Evolutionary conservation across 2,888 invertebrate genomes (phyloP).

Genomic region (Odontocolon sp.): DNA sequence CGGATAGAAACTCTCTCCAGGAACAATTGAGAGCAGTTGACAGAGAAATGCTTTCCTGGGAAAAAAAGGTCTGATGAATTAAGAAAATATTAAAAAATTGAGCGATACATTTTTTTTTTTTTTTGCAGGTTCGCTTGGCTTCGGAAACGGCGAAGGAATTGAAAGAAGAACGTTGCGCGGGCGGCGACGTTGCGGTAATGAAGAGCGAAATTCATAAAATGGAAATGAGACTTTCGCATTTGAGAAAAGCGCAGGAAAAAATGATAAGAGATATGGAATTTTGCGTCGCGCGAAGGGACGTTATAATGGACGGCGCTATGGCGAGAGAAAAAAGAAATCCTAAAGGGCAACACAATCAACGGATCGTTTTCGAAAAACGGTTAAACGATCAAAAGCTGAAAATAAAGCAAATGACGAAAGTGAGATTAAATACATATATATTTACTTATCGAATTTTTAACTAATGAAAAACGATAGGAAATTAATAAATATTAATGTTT

Average conservation of each 20-base stretch:
- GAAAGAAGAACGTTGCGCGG: conserved; percentile 84
- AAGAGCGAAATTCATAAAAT: conserved; percentile 91
- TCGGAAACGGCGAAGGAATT: conserved; percentile 87
- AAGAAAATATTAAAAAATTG: neutral
- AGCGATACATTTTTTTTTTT: neutral
- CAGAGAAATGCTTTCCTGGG: conserved; percentile 90
- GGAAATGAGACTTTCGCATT: conserved; percentile 85
- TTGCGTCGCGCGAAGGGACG: conserved; percentile 85
- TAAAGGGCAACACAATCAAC: conserved; percentile 81
- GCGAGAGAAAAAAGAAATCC: conserved; percentile 82
- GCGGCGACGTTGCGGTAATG: conserved; percentile 89
- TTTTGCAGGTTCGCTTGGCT: conserved; percentile 82
- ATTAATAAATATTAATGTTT: conserved; percentile 1
- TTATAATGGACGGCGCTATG: conserved; percentile 84
- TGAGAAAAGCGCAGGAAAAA: conserved; percentile 84
- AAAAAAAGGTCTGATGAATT: conserved; percentile 85
- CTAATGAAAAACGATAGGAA: too few relatives aligned
- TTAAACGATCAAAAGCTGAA: conserved; percentile 84
- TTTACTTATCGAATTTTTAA: too few relatives aligned
- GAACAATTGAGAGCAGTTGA: conserved; percentile 85
- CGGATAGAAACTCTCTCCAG: conserved; percentile 85
- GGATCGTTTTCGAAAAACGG: conserved; percentile 83
- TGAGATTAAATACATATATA: conserved; percentile 66
- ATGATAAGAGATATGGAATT: conserved; percentile 85
- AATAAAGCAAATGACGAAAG: conserved; percentile 82